These are phyloP conservation scores for Protodeltote pygarga DNA, from an alignment of 2,888 invertebrate genomes.

Conservation along the genomic window DNA sequence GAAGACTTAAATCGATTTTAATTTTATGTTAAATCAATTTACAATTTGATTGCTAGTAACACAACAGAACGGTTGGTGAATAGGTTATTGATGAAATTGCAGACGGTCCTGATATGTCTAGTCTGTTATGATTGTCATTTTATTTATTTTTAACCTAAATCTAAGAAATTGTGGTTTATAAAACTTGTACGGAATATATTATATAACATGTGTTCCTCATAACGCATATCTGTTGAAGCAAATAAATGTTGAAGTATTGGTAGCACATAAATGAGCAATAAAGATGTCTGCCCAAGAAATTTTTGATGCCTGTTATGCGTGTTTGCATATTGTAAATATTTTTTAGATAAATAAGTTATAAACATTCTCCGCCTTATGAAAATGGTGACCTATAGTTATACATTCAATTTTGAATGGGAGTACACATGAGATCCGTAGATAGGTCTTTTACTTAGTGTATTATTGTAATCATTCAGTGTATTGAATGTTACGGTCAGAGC, in stretches of 20 bases:
- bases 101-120: constrained; percentile 74
- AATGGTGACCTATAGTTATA: constrained; percentile 69
- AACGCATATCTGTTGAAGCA: constrained; percentile 74
- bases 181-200: constrained; percentile 61
- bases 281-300: constrained; percentile 61
- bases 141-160: constrained; percentile 69
- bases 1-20: constrained; percentile 48
- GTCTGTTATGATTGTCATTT: constrained; percentile 77
- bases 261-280: constrained; percentile 70
- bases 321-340: constrained; percentile 84
- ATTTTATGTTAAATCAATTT: constrained; percentile 35
- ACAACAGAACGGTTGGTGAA: constrained; percentile 46
- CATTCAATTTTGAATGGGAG: constrained; percentile 54
- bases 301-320: constrained; percentile 66
- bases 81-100: constrained; percentile 62
- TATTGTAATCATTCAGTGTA: constrained; percentile 17
- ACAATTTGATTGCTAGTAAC: constrained; percentile 45
- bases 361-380: constrained; percentile 81
- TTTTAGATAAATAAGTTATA: constrained; percentile 65
- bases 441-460: constrained; percentile 44
- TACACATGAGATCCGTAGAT: constrained; percentile 43
- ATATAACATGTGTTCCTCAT: constrained; percentile 59
- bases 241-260: constrained; percentile 59
- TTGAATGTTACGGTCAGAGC: too few species aligned
- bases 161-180: constrained; percentile 53